Evolutionary conservation across 1,140 invertebrate genomes (phyloP).

Genomic region (Procambarus virginalis): DNA sequence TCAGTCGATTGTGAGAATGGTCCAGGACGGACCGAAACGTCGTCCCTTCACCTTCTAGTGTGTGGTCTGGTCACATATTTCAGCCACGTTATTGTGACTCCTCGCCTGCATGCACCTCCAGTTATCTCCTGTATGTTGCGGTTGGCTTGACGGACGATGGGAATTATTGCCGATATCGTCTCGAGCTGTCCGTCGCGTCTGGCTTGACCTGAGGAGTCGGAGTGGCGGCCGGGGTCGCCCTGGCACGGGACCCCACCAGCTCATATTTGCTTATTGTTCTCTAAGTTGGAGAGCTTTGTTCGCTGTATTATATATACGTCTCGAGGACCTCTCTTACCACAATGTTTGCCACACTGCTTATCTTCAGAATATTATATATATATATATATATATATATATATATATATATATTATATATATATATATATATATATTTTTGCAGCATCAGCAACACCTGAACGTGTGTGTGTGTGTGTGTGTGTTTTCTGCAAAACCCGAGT

Average conservation of each 20-base stretch:
- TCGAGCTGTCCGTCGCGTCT: background rate
- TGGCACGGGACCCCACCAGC: constrained; percentile 22
- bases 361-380: background rate
- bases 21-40: no score
- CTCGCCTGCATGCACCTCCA: no score
- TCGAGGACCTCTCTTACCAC: background rate
- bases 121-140: background rate
- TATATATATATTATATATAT: constrained; percentile 11
- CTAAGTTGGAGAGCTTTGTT: constrained; percentile 10
- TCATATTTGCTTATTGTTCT: constrained; percentile 49
- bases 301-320: constrained; percentile 38
- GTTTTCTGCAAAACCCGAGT: background rate
- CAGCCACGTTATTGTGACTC: no score
- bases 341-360: background rate
- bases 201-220: background rate
- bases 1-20: no score
- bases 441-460: no score
- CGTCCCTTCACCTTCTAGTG: no score
- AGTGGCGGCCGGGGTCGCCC: constrained; percentile 14
- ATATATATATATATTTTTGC: constrained; percentile 37
- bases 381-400: constrained; percentile 21
- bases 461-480: constrained; percentile 32
- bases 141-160: background rate
- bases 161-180: background rate
- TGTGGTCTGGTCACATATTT: no score